Evolutionary conservation across 2,797 vertebrate genomes (phyloP), one percentile per base, ranked within the genome.

Genomic region (Sebastes alutus): DNA sequence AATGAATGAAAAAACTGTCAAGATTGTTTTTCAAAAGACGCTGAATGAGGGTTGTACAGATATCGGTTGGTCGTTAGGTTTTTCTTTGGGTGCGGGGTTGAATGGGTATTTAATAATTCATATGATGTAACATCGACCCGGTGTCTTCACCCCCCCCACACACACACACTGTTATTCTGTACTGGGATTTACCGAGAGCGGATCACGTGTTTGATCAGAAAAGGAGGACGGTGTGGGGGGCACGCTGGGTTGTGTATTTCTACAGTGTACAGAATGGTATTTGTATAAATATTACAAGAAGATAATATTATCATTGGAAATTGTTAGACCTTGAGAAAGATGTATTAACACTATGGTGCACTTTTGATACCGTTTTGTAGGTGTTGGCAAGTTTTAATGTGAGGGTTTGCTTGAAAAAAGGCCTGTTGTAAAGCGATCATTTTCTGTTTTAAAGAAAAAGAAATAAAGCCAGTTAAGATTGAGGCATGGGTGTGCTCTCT

Each of bases 341-440:
- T 93, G 95, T 96, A 96, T 96, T 96, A 95, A 96, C 95, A 96
- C 96, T 96, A 96, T 96, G 95, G 96, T 96, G 96, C 96, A 97
- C 96, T 97, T 97, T 97, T 97, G 96, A 97, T 97, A 97, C 96
- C 90, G 96, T 97, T 97, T 97, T 97, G 95, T 97, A 97, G 95
- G 96, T 96, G 96, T 96, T 95, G 95, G 96, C 93, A 92, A 95
- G 96, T 95, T 95, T 49, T 94, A 94, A 92, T 94, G 96, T 96
- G 94, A 95, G 96, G 95, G 95, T 95, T 96, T 96, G 95, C 95
- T 96, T 95, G 94, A 94, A 89, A 95, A 90, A 95, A 90, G 94
- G 95, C 95, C 95, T 95, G 95, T 96, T 96, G 96, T 96, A 93
- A 95, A 96, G 94, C 95, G 88, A 95, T 95, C 90, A 94, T 96